Evolutionary conservation across 2,797 vertebrate species (phyloP).

Genomic region (Pteropus rufus): DNA sequence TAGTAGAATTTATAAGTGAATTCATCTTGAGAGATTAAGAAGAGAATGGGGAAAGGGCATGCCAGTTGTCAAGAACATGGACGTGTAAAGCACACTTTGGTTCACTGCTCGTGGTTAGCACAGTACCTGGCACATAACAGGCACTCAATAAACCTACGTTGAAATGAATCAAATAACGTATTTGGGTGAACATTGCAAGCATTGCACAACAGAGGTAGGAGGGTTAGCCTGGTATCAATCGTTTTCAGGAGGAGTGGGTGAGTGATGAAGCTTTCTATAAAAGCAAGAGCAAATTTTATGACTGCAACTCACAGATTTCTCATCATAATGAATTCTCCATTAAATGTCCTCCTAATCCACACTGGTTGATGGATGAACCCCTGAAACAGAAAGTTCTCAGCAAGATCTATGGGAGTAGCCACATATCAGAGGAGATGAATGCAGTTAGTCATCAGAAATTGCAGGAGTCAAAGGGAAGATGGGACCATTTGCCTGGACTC

Average conservation of each 20-base stretch:
- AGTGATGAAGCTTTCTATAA: conserved; percentile 49
- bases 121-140: neutral
- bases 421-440: conserved; percentile 15
- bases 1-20: neutral
- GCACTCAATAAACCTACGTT: neutral
- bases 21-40: neutral
- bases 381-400: conserved; percentile 39
- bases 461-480: conserved; percentile 37
- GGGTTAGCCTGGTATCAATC: neutral
- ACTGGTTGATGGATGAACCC: conserved; percentile 49
- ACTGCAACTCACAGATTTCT: conserved; percentile 60
- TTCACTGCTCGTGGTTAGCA: neutral
- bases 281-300: conserved; percentile 60
- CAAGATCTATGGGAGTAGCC: conserved; percentile 58
- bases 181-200: neutral
- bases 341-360: conserved; percentile 46
- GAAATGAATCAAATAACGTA: neutral
- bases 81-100: neutral
- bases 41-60: neutral
- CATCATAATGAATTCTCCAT: conserved; percentile 68
- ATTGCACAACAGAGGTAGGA: neutral
- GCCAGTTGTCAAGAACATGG: neutral
- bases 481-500: neutral
- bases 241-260: conserved; percentile 9
- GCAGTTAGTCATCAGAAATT: conserved; percentile 32